Evolutionary conservation across 2,113 vertebrate species (phyloP).

Genomic region (Symphodus melops): DNA sequence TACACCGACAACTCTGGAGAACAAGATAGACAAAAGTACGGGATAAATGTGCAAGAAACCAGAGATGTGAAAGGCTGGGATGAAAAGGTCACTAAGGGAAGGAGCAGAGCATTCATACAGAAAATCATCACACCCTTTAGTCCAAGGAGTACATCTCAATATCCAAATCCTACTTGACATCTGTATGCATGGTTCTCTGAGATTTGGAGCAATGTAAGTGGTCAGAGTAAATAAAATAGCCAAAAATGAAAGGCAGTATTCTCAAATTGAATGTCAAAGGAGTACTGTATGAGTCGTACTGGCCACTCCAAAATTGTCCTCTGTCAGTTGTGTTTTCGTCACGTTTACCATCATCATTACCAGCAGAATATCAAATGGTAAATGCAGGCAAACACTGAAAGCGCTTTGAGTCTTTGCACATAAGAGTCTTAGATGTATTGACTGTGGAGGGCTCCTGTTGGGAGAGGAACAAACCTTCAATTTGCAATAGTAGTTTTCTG

Average conservation of each 20-base stretch:
- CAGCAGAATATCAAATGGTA: constrained; percentile 52
- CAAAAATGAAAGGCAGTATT: constrained; percentile 64
- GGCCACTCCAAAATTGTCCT: constrained; percentile 38
- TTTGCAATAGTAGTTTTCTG: constrained; percentile 64
- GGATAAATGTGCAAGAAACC: constrained; percentile 66
- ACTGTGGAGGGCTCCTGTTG: constrained; percentile 61
- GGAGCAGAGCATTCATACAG: constrained; percentile 58
- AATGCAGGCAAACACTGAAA: constrained; percentile 68
- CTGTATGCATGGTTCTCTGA: constrained; percentile 28
- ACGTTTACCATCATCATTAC: constrained; percentile 58
- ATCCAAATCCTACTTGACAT: constrained; percentile 30
- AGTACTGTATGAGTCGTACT: constrained; percentile 31
- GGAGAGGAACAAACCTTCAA: constrained; percentile 71
- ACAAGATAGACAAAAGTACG: constrained; percentile 70
- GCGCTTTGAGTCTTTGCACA: constrained; percentile 61
- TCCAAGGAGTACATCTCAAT: constrained; percentile 45
- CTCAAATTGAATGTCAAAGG: constrained; percentile 43
- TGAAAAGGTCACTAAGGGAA: constrained; percentile 49
- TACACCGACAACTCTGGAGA: constrained; percentile 74
- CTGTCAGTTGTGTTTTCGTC: constrained; percentile 27
- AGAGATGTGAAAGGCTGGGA: constrained; percentile 45
- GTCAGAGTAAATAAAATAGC: constrained; percentile 23
- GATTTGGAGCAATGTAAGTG: constrained; percentile 24
- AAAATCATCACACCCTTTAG: constrained; percentile 44
- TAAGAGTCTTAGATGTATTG: constrained; percentile 47